Conservation (phyloP, 2,888 invertebrate genomes). For the Salticus scenicus region DNA sequence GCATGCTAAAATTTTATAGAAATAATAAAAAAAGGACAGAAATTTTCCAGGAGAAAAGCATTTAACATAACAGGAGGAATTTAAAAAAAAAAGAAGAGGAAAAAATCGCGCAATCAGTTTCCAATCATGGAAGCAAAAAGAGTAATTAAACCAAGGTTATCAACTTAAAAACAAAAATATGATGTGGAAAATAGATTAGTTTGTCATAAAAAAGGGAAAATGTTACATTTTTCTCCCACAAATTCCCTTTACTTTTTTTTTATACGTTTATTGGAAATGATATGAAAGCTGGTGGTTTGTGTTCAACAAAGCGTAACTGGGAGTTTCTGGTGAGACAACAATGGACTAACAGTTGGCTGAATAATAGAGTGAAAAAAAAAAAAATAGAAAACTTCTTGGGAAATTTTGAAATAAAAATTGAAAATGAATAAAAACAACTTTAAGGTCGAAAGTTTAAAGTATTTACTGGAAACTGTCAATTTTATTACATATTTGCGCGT, state of each 20-base stretch:
- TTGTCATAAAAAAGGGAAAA: slow-evolving; percentile 5
- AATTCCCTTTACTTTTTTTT: not conserved
- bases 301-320: slow-evolving; percentile 4
- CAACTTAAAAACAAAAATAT: slow-evolving; percentile 12
- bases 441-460: too few species aligned
- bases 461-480: too few species aligned
- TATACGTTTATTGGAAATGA: slow-evolving; percentile 8
- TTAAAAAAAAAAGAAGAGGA: not conserved
- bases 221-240: not conserved
- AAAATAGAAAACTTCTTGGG: not conserved
- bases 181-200: slow-evolving; percentile 15
- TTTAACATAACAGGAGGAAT: not conserved
- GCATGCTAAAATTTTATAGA: not conserved
- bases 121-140: slow-evolving; percentile 9
- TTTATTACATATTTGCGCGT: too few species aligned
- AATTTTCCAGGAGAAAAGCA: not conserved
- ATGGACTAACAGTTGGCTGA: not conserved
- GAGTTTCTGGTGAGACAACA: not conserved
- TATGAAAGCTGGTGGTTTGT: not conserved
- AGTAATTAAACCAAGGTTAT: slow-evolving; percentile 15
- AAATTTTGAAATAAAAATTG: too few species aligned
- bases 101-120: not conserved
- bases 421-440: too few species aligned
- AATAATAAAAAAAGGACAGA: not conserved
- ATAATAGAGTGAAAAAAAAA: not conserved